Base-by-base conservation (phyloP, 2,113 vertebrate genomes). In the Leptobrachium ailaonicum region DNA sequence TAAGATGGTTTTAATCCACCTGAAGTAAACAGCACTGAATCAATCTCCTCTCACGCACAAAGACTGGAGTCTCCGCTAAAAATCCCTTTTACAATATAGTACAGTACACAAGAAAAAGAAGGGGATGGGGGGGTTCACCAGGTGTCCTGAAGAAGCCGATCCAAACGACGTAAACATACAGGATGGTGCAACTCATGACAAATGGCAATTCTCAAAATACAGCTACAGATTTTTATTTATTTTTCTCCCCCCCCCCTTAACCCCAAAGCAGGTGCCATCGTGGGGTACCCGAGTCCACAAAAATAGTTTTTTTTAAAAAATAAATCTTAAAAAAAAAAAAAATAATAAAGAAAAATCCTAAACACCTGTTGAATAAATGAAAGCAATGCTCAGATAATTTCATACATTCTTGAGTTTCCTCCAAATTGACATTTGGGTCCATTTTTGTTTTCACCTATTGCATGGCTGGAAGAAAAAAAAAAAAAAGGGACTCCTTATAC, bases 41-140 rank as follows among this genome's bases (percentile, higher is more conserved):
- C 89, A 88, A 90, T 90, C 91, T 90, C 90, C 91, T 92, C 87
- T 88, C 88, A 89, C 88, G 90, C 13, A 92, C 92, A 90, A 91
- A 94, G 91, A 92, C 91, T 89, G 88, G 87, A 89, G 94, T 97
- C 96, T 98, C 95, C 96, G 97, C 96, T 98, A 98, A 96, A 32
- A 97, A 97, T 98, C 96, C 96, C 97, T 98, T 98, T 98, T 94
- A 95, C 94, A 95, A 94, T 95, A 97, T 96, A 94, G 94, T 97
- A 96, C 95, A 96, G 93, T 94, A 94, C 93, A 94, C 93, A 93
- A 90, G 92, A 93, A 89, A 88, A 90, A 88, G 83, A 90, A 92
- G 90, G 69, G 20, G 20, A 32, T 32, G 20, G 20, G 20, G 20
- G 20, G 54, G 68, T 13, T 41, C 42, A 90, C 88, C 88, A 47